phyloP scores from a whole-genome alignment of 2,113 vertebrate genomes.

The Plectropomus leopardus region DNA sequence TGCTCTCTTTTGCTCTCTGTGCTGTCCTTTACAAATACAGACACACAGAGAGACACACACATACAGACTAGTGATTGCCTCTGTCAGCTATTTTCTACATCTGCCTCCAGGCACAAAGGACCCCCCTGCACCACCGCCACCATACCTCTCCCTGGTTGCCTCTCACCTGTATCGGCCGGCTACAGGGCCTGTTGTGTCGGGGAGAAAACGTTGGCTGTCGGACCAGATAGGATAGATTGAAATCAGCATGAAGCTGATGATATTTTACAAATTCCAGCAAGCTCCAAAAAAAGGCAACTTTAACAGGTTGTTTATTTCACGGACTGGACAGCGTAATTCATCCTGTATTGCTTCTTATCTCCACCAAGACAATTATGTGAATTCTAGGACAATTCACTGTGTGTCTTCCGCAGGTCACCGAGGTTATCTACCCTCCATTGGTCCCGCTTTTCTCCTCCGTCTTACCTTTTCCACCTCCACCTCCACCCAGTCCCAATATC shows the following conservation, averaged over 20 bases:
- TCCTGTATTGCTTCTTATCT: constrained; percentile 33
- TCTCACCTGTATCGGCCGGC: constrained; percentile 62
- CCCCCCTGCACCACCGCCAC: neutral
- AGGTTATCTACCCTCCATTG: constrained; percentile 50
- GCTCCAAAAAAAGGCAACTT: constrained; percentile 37
- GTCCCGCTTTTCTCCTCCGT: constrained; percentile 27
- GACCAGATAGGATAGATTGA: constrained; percentile 48
- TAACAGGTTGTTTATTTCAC: constrained; percentile 48
- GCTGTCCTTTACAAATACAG: constrained; percentile 74
- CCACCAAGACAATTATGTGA: constrained; percentile 19
- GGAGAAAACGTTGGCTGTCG: constrained; percentile 21
- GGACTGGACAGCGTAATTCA: constrained; percentile 18
- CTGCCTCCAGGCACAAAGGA: constrained; percentile 74
- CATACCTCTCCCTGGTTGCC: constrained; percentile 22
- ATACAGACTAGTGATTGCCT: constrained; percentile 68
- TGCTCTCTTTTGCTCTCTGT: constrained; percentile 54
- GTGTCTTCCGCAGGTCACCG: constrained; percentile 27
- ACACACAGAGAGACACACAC: constrained; percentile 64
- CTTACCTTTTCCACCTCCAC: constrained; percentile 25
- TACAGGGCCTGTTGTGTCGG: constrained; percentile 8
- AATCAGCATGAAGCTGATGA: constrained; percentile 55
- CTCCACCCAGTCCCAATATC: constrained; percentile 52
- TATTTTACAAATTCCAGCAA: constrained; percentile 36
- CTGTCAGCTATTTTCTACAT: constrained; percentile 80
- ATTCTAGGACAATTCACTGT: neutral